A percentile compares a stretch with the other conserved stretches of the same genome.
Evolutionary conservation across 2,888 invertebrate genomes (phyloP).

Genomic region (Dryobota labecula): DNA sequence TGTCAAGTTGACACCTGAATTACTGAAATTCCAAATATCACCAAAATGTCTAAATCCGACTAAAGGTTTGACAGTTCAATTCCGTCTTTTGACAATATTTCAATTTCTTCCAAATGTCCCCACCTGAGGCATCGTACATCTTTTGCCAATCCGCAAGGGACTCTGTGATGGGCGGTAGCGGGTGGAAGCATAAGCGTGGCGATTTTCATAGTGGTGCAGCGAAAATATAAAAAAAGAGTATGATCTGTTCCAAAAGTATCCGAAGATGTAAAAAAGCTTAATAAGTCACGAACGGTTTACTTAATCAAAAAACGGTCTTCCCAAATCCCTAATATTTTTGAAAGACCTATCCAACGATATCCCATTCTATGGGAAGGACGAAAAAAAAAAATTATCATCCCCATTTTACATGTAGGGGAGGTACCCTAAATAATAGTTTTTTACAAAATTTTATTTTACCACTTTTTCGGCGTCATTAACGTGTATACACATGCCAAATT

Average conservation of each 20-base stretch:
- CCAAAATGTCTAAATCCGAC: conserved; percentile 1
- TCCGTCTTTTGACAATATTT: conserved; percentile 52
- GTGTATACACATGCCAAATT: too few species aligned
- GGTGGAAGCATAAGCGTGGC: not conserved
- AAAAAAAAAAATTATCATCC: too few species aligned
- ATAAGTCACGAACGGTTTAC: too few species aligned
- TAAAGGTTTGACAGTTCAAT: conserved; percentile 42
- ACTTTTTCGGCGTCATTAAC: too few species aligned
- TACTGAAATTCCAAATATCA: conserved; percentile 16
- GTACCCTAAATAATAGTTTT: too few species aligned
- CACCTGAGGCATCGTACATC: conserved; percentile 41
- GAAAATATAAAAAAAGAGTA: not conserved
- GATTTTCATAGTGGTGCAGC: not conserved
- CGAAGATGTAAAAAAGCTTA: too few species aligned
- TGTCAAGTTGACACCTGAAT: conserved; percentile 9
- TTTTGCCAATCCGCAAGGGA: conserved; percentile 23
- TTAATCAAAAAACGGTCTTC: too few species aligned
- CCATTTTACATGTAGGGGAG: too few species aligned
- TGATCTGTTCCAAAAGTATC: not conserved
- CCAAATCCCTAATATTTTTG: too few species aligned
- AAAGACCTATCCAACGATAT: too few species aligned
- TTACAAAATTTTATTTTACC: too few species aligned
- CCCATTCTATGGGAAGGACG: too few species aligned
- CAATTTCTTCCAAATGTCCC: conserved; percentile 42
- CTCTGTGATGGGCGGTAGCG: not conserved